A percentile compares a stretch with the other conserved stretches of the same genome.
These are phyloP conservation scores for Cynoglossus semilaevis DNA, from an alignment of 2,113 vertebrate genomes.

Conservation along the genomic window DNA sequence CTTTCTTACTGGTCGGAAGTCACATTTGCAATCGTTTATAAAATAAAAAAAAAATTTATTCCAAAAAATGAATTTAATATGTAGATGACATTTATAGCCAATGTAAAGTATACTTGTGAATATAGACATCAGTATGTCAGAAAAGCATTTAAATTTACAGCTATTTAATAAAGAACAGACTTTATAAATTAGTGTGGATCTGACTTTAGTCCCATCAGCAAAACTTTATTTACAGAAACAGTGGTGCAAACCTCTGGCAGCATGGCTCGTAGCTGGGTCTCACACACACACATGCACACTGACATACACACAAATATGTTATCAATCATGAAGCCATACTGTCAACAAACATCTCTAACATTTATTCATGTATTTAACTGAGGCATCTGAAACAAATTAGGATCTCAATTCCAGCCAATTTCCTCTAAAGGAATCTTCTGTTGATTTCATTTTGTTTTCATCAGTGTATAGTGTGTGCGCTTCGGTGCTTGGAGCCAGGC, in stretches of 20 bases:
- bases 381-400: slow-evolving; percentile 60
- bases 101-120: not conserved
- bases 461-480: slow-evolving; percentile 48
- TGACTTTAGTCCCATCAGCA: slow-evolving; percentile 25
- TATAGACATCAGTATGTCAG: not conserved
- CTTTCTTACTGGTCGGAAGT: not conserved
- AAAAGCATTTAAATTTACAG: not conserved
- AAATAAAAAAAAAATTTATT: not conserved
- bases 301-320: slow-evolving; percentile 26
- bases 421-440: slow-evolving; percentile 55
- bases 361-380: slow-evolving; percentile 46
- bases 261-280: slow-evolving; percentile 14
- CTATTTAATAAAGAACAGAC: slow-evolving; percentile 8
- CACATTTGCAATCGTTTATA: not conserved
- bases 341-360: slow-evolving; percentile 19
- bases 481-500: slow-evolving; percentile 47
- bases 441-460: slow-evolving; percentile 55
- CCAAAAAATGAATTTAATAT: no score
- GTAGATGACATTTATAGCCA: no score
- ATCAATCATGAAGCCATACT: slow-evolving; percentile 31
- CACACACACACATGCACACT: slow-evolving; percentile 18
- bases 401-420: slow-evolving; percentile 28
- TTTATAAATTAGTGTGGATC: slow-evolving; percentile 6
- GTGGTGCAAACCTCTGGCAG: slow-evolving; percentile 15
- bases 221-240: slow-evolving; percentile 14